Base-by-base conservation (phyloP, 2,113 vertebrate genomes). In the Stegastes partitus region DNA sequence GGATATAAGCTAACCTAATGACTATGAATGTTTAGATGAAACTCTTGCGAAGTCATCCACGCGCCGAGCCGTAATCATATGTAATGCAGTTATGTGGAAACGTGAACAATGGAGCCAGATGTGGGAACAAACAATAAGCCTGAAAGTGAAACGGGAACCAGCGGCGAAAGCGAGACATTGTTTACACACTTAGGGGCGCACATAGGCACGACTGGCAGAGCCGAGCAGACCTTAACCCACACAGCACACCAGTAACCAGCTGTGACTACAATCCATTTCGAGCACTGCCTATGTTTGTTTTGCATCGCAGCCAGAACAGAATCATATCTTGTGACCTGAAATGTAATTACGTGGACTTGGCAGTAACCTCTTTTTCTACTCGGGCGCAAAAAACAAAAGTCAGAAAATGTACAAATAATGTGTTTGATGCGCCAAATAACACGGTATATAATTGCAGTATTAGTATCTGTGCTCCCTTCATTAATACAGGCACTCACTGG, bases 211-310 rank as follows among this genome's bases (percentile, higher is more conserved):
- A 56, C 44, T 64, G 49, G 25, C 54, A 19, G 34, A 66, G 53
- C 8, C 58, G 82, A 80, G 78, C 42, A 69, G 71, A 64, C 55
- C 23, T 76, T 49, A 39, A 74, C 57, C 22, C 68, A 68, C 74
- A 81, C 79, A 85, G 23, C 3, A 59, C 19, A 53, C 51, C 67
- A 67, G 62, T n/a, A 45, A 84, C 74, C 79, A 68, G 77, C 79
- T 72, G 76, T 61, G 82, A 64, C 72, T 87, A 65, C 72, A 69
- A 25, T 86, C 83, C 73, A 66, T 76, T 69, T 44, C 68, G 6
- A 84, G 47, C 39, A 14, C 62, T 28, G 59, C 42, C 42, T 55
- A 5, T 67, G 70, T 88, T 81, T 84, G 64, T 69, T 71, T 83
- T 79, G 57, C 61, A 47, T n/a, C 50, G 3, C 22, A 23, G 42